Percentiles rank a stretch among this genome's conserved stretches.
Evolutionary conservation across 2,797 vertebrate genomes (phyloP).

Genomic region (Sardinella longiceps): DNA sequence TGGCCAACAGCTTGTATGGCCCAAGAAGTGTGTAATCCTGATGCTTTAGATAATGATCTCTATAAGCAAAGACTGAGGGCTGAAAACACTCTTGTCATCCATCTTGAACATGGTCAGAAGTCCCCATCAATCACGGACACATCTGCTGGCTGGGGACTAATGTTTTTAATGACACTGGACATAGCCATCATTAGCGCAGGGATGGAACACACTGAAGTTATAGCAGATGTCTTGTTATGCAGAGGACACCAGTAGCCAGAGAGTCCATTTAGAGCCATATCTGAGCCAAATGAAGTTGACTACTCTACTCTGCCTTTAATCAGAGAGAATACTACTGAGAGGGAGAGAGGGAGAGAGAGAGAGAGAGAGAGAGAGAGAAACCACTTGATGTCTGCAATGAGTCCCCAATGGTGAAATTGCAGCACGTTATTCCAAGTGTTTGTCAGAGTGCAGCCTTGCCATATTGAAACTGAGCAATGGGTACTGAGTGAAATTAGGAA

Average conservation of each 20-base stretch:
- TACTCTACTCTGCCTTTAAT: too few relatives aligned
- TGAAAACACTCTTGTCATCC: neutral
- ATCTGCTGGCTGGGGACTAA: neutral
- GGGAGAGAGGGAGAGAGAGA: too few relatives aligned
- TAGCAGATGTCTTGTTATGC: conserved; percentile 9
- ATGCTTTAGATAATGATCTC: neutral
- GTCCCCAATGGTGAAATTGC: too few relatives aligned
- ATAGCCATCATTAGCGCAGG: neutral
- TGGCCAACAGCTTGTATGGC: neutral
- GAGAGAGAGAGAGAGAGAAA: too few relatives aligned
- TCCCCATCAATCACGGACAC: neutral
- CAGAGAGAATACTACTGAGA: too few relatives aligned
- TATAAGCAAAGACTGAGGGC: neutral
- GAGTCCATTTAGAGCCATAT: neutral
- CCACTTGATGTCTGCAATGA: too few relatives aligned
- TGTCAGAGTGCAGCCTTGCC: neutral
- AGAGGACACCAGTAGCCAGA: neutral
- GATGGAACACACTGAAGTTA: neutral
- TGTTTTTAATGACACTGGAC: neutral
- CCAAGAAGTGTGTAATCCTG: neutral
- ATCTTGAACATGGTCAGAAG: neutral
- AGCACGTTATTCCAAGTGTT: neutral
- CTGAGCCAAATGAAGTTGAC: neutral
- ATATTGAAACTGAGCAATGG: neutral
- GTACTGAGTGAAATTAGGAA: too few relatives aligned